Conservation (phyloP, 2,888 invertebrate species). For the Drosophila mercatorum region DNA sequence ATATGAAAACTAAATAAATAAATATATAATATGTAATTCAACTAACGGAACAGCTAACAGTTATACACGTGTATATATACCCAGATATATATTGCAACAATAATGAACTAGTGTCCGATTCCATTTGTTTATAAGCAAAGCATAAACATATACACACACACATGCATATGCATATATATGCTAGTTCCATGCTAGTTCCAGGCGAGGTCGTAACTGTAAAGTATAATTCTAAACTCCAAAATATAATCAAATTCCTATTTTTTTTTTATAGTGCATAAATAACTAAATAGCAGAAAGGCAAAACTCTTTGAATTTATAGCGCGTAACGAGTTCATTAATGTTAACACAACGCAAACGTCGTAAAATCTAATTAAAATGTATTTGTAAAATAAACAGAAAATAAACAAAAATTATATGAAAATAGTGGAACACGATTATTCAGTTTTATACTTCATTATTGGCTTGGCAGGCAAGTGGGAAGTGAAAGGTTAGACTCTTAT, state of each 20-base stretch:
- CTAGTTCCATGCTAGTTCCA: constrained; percentile 10
- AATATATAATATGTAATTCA: neutral
- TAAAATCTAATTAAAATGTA: constrained; percentile 39
- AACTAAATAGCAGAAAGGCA: constrained; percentile 27
- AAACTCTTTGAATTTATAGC: constrained; percentile 77
- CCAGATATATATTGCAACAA: constrained; percentile 28
- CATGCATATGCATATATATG: too few relatives aligned
- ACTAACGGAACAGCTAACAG: constrained; percentile 7
- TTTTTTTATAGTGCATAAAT: constrained; percentile 53
- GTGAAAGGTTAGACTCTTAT: too few relatives aligned
- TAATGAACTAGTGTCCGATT: constrained; percentile 45
- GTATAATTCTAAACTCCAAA: constrained; percentile 24
- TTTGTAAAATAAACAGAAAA: constrained; percentile 47
- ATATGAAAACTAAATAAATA: constrained; percentile 9
- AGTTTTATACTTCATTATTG: too few relatives aligned
- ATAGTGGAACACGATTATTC: neutral
- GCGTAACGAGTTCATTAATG: constrained; percentile 71
- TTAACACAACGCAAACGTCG: constrained; percentile 44
- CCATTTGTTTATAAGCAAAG: constrained; percentile 26
- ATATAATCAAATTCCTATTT: constrained; percentile 42
- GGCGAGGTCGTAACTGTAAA: constrained; percentile 53
- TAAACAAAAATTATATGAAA: constrained; percentile 26
- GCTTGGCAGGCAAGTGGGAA: too few relatives aligned
- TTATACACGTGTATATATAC: constrained; percentile 11
- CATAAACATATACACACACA: neutral